phyloP scores from a whole-genome alignment of 2,113 vertebrate genomes.

The Pterocles gutturalis region DNA sequence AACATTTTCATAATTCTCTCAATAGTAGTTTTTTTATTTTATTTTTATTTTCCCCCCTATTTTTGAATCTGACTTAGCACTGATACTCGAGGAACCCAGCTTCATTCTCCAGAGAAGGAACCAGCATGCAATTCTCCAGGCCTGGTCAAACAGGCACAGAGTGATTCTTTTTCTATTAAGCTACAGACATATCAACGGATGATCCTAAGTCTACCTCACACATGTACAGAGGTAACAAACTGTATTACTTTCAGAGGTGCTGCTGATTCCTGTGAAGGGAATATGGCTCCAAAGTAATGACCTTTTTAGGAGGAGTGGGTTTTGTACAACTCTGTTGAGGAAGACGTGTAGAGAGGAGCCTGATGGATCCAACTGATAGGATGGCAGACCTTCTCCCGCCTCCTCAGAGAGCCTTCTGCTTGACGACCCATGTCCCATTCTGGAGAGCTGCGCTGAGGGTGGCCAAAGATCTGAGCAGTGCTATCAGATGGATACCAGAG shows the following conservation, averaged over 20 bases:
- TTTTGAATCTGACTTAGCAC: neutral
- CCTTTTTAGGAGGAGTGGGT: neutral
- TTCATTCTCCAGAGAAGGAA: neutral
- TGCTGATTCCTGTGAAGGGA: neutral
- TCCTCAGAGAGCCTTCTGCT: neutral
- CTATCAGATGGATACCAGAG: fast-evolving
- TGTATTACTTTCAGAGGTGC: neutral
- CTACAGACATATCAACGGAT: neutral
- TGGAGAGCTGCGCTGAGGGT: neutral
- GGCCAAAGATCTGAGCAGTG: neutral
- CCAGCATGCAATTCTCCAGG: neutral
- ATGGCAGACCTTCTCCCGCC: neutral
- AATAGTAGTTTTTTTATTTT: neutral
- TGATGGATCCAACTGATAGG: neutral
- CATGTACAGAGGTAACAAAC: neutral
- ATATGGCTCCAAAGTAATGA: neutral
- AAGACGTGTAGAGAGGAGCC: fast-evolving
- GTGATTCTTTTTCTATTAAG: too few species aligned
- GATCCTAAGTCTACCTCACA: neutral
- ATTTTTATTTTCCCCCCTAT: neutral
- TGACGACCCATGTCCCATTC: neutral
- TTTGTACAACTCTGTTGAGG: neutral
- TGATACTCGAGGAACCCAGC: neutral
- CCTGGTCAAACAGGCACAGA: neutral
- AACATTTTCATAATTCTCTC: neutral